phyloP scores from a whole-genome alignment of 2,113 vertebrate genomes.

The Catharus minimus region DNA sequence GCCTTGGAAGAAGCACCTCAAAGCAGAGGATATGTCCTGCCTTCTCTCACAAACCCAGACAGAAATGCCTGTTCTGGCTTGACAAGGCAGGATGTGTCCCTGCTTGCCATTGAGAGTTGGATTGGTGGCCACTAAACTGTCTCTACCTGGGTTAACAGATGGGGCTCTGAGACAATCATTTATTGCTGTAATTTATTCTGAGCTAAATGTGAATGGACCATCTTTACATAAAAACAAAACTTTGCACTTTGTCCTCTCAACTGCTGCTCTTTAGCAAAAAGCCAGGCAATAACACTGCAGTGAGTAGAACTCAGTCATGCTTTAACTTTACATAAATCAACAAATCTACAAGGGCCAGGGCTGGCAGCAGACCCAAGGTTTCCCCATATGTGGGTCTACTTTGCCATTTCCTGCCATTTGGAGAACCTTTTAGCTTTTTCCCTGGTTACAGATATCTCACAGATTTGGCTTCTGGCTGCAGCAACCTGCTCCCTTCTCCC shows the following conservation, averaged over 20 bases:
- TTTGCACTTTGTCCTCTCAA: not conserved
- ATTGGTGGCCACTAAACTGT: not conserved
- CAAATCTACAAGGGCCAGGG: not conserved
- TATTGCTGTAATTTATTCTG: not conserved
- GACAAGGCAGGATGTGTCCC: not conserved
- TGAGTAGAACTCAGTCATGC: not conserved
- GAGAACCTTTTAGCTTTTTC: not conserved
- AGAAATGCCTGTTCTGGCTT: not conserved
- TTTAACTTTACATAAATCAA: not conserved
- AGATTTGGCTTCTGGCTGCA: not conserved
- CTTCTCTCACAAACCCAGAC: not conserved
- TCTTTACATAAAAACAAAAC: not conserved
- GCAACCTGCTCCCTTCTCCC: not conserved
- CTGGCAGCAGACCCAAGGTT: not conserved
- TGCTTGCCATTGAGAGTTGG: not conserved
- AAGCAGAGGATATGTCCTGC: not conserved
- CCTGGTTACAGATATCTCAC: not conserved
- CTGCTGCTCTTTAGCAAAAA: not conserved
- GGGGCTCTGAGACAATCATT: not conserved
- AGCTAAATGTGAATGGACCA: not conserved
- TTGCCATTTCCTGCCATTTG: not conserved
- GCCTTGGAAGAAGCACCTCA: not conserved
- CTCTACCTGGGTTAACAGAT: not conserved
- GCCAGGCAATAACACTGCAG: not conserved
- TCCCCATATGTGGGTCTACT: not conserved